A percentile compares a stretch with the other conserved stretches of the same genome.
Evolutionary conservation across 2,797 vertebrate species (phyloP).

Genomic region (Myotis vivesi): DNA sequence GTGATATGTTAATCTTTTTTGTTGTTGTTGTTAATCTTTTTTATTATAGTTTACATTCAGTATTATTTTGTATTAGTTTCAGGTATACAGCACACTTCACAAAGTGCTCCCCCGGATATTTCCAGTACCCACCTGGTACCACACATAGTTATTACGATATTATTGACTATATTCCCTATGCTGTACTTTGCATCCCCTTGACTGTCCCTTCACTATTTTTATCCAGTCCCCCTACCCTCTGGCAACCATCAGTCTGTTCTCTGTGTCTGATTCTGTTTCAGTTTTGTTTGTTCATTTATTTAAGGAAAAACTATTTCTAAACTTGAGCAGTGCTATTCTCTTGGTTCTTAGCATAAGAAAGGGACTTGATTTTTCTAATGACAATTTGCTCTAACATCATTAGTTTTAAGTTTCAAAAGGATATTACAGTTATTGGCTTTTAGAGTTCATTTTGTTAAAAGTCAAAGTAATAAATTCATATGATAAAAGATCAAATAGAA

Average conservation of each 20-base stretch:
- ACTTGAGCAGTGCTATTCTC: not conserved
- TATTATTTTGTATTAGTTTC: not conserved
- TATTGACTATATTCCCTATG: not conserved
- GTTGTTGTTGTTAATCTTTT: not conserved
- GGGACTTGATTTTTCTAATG: conserved; percentile 5
- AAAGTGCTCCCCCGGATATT: not conserved
- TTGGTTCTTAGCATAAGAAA: not conserved
- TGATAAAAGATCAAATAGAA: conserved; percentile 13
- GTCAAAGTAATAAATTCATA: not conserved
- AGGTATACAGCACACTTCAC: not conserved
- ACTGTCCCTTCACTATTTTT: not conserved
- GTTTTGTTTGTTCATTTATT: not conserved
- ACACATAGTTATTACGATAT: not conserved
- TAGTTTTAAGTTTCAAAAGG: conserved; percentile 24
- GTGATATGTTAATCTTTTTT: not conserved
- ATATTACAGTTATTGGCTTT: not conserved
- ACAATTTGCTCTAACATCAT: not conserved
- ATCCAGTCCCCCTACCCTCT: not conserved
- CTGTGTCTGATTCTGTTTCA: not conserved
- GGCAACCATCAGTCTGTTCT: not conserved
- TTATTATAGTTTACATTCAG: not conserved
- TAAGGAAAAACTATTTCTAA: not conserved
- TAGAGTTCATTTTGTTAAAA: conserved; percentile 20
- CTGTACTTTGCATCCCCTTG: not conserved
- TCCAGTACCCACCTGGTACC: not conserved